phyloP scores from a whole-genome alignment of 1,140 invertebrate genomes.

The Drosophila sturtevanti region DNA sequence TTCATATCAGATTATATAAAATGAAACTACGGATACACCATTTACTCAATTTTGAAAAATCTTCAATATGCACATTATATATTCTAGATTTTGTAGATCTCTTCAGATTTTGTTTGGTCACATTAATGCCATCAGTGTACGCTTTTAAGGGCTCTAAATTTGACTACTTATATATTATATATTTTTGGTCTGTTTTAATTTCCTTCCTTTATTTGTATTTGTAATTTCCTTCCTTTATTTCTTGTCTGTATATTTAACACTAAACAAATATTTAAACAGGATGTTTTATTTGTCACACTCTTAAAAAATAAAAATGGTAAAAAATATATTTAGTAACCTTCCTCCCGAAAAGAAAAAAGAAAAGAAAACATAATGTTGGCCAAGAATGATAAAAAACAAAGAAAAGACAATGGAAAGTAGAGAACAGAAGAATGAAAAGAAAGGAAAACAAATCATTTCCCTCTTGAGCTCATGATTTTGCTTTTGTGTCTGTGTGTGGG shows the following conservation, averaged over 20 bases:
- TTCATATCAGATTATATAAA: too few relatives aligned
- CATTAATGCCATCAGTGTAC: not conserved
- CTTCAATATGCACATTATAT: too few relatives aligned
- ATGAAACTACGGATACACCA: too few relatives aligned
- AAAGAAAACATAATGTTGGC: constrained; percentile 32
- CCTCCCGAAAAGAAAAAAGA: constrained; percentile 41
- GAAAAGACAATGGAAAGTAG: constrained; percentile 57
- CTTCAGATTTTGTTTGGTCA: too few relatives aligned
- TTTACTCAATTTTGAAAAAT: too few relatives aligned
- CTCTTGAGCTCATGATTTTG: constrained; percentile 78
- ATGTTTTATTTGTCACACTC: constrained; percentile 32
- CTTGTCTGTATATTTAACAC: constrained; percentile 49
- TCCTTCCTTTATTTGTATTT: constrained; percentile 14
- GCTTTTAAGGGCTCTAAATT: not conserved
- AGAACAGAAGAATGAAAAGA: constrained; percentile 44
- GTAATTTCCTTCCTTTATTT: constrained; percentile 7
- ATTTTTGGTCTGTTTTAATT: not conserved
- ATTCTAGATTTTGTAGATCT: too few relatives aligned
- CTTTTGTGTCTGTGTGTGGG: constrained; percentile 41
- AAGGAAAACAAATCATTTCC: constrained; percentile 82
- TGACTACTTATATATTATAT: too few relatives aligned
- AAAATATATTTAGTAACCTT: constrained; percentile 40
- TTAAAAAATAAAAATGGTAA: constrained; percentile 12
- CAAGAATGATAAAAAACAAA: constrained; percentile 24
- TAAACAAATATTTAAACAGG: constrained; percentile 76